A percentile compares a stretch with the other conserved stretches of the same genome.
Conservation (phyloP, 2,888 invertebrate genomes). For the Bembecia ichneumoniformis region DNA sequence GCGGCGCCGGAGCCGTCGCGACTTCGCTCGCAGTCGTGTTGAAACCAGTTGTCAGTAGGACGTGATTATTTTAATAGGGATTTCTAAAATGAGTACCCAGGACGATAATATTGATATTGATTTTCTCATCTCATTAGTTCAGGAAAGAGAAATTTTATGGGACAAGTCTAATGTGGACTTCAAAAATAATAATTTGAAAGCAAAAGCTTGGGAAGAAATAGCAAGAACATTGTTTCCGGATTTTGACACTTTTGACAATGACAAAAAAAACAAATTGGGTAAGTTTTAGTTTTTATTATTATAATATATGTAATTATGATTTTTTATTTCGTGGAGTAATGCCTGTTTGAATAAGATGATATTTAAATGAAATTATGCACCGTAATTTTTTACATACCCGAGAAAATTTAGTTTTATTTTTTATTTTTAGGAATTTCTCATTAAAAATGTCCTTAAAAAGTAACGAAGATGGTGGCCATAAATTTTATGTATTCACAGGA, state of each 20-base stretch:
- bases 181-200: not conserved
- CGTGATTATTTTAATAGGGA: not conserved
- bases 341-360: too few relatives aligned
- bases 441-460: too few relatives aligned
- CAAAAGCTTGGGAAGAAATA: conserved; percentile 2
- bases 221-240: conserved; percentile 2
- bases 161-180: not conserved
- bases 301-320: too few relatives aligned
- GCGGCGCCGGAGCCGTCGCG: conserved; percentile 5
- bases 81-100: not conserved
- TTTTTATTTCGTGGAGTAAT: too few relatives aligned
- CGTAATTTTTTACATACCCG: too few relatives aligned
- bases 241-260: conserved; percentile 2
- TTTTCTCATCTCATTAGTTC: not conserved
- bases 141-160: not conserved
- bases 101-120: not conserved
- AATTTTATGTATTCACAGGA: too few relatives aligned
- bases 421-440: too few relatives aligned
- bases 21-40: too few relatives aligned
- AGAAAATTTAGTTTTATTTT: too few relatives aligned
- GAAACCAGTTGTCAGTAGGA: conserved; percentile 5
- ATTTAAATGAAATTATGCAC: too few relatives aligned
- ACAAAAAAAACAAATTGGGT: conserved; percentile 6
- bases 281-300: conserved; percentile 1
- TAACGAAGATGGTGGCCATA: too few relatives aligned